Conservation (phyloP, 2,888 invertebrate species). For the Eupithecia pulchellata region DNA sequence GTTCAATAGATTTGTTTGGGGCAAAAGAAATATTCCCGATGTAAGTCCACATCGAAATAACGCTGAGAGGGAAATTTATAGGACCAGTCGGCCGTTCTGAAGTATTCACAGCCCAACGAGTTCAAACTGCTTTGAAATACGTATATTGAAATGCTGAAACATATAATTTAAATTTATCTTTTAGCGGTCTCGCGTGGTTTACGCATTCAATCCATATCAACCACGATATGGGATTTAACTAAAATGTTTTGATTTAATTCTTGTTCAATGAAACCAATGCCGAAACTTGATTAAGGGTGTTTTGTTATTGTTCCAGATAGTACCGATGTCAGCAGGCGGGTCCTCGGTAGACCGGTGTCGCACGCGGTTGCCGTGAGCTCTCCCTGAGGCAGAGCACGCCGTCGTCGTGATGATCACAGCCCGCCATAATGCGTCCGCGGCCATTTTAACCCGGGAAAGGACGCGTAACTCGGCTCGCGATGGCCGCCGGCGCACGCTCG, state of each 20-base stretch:
- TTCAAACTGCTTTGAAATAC: conserved; percentile 57
- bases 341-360: conserved; percentile 54
- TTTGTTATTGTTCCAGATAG: conserved; percentile 58
- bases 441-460: conserved; percentile 81
- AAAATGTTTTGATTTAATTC: conserved; percentile 4
- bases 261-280: not conserved
- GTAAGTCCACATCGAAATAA: conserved; percentile 76
- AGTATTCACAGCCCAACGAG: conserved; percentile 69
- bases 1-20: conserved; percentile 79
- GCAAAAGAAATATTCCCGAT: conserved; percentile 76
- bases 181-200: conserved; percentile 33
- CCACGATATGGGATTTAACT: not conserved
- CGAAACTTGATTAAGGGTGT: not conserved
- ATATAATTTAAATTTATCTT: conserved; percentile 46
- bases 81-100: conserved; percentile 61
- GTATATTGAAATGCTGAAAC: conserved; percentile 49
- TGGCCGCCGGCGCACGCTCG: conserved; percentile 76
- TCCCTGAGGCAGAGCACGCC: conserved; percentile 71
- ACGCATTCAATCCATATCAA: conserved; percentile 6
- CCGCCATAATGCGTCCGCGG: conserved; percentile 83
- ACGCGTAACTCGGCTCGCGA: conserved; percentile 78
- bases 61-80: conserved; percentile 71
- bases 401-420: conserved; percentile 85
- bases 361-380: conserved; percentile 79
- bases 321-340: conserved; percentile 66